Base-by-base conservation (phyloP, 2,797 vertebrate species). In the Sparus aurata region DNA sequence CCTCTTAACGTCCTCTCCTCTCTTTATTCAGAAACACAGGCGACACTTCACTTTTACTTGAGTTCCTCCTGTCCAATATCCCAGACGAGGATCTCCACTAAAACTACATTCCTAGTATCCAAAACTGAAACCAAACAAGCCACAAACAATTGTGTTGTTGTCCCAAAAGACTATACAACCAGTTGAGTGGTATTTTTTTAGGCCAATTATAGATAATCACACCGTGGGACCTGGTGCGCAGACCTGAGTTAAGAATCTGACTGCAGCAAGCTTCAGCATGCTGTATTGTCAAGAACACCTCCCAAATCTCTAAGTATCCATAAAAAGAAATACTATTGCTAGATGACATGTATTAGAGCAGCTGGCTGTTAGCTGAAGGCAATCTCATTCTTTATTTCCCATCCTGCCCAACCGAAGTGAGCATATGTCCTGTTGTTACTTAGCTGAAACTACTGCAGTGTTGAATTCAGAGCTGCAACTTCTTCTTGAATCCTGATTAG, bases 201-300 rank as follows among this genome's bases (percentile, higher is more conserved):
- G 50, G 22, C 25, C 75, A 88, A 86, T 87, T 86, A 87, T 53
- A 84, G 68, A 85, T 77, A 83, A 89, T 85, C 54, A 77, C 77
- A 80, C 73, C 69, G 73, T 64, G 52, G 77, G 58, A 73, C 61
- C 34, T 53, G 68, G 38, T 47, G 66, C 58, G 10, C 27, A 66
- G 45, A 69, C 43, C 25, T 34, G 70, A 70, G 66, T 66, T 66
- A 78, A 73, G 65, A 77, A 80, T 65, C 69, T 46, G 60, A 76
- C 57, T 50, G 47, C 27, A 41, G 65, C 60, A 13, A 73, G 68
- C 34, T 45, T 18, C 5, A 55, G 60, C 62, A 55, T 3, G 46
- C 16, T 60, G 63, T 50, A n/a, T 25, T 25, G 11, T 78, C 50
- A 16, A 23, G 62, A 69, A 25, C 4, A 0, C 2, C 12, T 73